Evolutionary conservation across 1,140 invertebrate genomes (phyloP).

Genomic region (Drosophila chauvacae): DNA sequence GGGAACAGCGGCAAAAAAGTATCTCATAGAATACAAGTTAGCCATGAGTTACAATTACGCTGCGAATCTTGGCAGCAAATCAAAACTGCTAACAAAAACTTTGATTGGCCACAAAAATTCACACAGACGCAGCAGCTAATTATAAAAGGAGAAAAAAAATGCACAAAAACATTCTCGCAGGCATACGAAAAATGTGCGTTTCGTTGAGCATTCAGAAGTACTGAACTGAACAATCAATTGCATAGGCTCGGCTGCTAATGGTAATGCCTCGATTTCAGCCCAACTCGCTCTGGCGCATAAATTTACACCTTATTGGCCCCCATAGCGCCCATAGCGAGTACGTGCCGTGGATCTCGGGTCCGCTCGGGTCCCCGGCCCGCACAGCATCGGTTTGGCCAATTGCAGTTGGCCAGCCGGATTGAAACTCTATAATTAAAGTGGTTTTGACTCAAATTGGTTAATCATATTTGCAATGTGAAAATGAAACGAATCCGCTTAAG

Average conservation of each 20-base stretch:
- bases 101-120: conserved; percentile 82
- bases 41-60: conserved; percentile 79
- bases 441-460: conserved; percentile 83
- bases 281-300: conserved; percentile 59
- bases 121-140: conserved; percentile 75
- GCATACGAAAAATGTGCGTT: conserved; percentile 73
- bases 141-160: conserved; percentile 51
- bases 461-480: conserved; percentile 70
- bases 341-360: conserved; percentile 51
- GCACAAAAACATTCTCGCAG: conserved; percentile 38
- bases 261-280: conserved; percentile 53
- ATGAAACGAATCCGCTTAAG: conserved; percentile 51
- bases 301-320: conserved; percentile 83
- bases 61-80: conserved; percentile 76
- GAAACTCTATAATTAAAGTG: conserved; percentile 74
- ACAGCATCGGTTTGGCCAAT: conserved; percentile 46
- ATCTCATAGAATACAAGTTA: conserved; percentile 81
- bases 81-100: conserved; percentile 82
- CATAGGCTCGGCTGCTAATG: conserved; percentile 59
- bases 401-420: conserved; percentile 58
- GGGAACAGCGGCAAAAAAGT: conserved; percentile 52
- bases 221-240: conserved; percentile 64
- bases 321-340: conserved; percentile 74
- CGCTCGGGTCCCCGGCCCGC: conserved; percentile 8
- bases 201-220: conserved; percentile 53